Evolutionary conservation across 2,113 vertebrate species (phyloP).

Genomic region (Eptesicus fuscus): DNA sequence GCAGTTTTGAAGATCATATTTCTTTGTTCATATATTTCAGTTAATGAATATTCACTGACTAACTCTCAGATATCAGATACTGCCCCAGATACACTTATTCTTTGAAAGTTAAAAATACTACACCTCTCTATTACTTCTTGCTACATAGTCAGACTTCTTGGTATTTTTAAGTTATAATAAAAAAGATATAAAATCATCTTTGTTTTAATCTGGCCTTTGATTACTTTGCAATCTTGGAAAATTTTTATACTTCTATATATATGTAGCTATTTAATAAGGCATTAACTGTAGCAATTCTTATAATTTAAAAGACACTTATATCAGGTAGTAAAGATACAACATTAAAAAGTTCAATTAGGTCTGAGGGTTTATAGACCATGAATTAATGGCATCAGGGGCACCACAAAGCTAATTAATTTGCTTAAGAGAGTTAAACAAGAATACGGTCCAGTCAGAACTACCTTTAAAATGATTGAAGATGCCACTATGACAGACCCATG

Average conservation of each 20-base stretch:
- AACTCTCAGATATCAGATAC: not conserved
- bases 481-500: not conserved
- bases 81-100: not conserved
- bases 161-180: slow-evolving; percentile 44
- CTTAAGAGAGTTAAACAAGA: slow-evolving; percentile 68
- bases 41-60: not conserved
- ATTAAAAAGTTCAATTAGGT: slow-evolving; percentile 72
- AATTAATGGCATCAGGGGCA: slow-evolving; percentile 44
- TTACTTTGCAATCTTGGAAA: slow-evolving; percentile 51
- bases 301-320: slow-evolving; percentile 70
- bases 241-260: slow-evolving; percentile 28
- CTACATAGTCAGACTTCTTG: not conserved
- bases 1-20: not conserved
- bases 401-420: slow-evolving; percentile 69
- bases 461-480: slow-evolving; percentile 39
- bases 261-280: slow-evolving; percentile 44
- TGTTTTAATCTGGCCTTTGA: slow-evolving; percentile 54
- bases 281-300: slow-evolving; percentile 59
- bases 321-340: slow-evolving; percentile 61
- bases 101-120: not conserved
- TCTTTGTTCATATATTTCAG: not conserved
- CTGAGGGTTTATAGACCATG: slow-evolving; percentile 62
- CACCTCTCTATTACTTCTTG: not conserved
- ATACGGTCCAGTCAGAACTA: slow-evolving; percentile 49
- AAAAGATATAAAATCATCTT: slow-evolving; percentile 24